Conservation (phyloP, 2,113 vertebrate species). For the Odontophorus gujanensis region DNA sequence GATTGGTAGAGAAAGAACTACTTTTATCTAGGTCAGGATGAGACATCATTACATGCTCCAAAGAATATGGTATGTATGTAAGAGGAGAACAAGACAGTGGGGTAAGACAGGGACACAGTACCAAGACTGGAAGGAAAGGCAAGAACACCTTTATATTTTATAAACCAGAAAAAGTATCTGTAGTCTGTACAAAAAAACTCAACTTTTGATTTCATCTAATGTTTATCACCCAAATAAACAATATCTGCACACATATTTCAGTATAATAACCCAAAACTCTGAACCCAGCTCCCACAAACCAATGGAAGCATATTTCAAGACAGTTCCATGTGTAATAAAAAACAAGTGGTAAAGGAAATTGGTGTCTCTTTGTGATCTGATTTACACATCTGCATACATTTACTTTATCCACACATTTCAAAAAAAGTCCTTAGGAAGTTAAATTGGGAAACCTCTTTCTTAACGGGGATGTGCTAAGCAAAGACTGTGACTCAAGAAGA, state of each 20-base stretch:
- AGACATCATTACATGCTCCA: slow-evolving; percentile 22
- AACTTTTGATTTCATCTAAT: slow-evolving; percentile 23
- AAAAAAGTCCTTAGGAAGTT: slow-evolving; percentile 35
- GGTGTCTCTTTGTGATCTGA: slow-evolving; percentile 60
- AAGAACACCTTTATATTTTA: slow-evolving; percentile 8
- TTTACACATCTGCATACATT: slow-evolving; percentile 69
- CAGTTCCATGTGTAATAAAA: slow-evolving; percentile 59
- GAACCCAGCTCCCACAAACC: slow-evolving; percentile 42
- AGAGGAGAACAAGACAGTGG: background rate
- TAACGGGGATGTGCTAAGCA: background rate
- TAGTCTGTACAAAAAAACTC: slow-evolving; percentile 20
- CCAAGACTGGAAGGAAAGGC: background rate
- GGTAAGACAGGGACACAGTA: background rate
- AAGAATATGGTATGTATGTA: background rate
- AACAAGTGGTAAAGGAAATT: slow-evolving; percentile 68
- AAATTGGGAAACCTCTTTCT: slow-evolving; percentile 40
- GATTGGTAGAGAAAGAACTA: slow-evolving; percentile 36
- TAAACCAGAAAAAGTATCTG: slow-evolving; percentile 13
- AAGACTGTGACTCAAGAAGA: background rate
- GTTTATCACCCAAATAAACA: slow-evolving; percentile 37
- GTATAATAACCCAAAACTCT: slow-evolving; percentile 31
- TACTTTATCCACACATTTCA: slow-evolving; percentile 61
- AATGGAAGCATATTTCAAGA: slow-evolving; percentile 49
- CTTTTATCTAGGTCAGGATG: slow-evolving; percentile 65
- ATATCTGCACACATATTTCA: slow-evolving; percentile 44